Conservation (phyloP, 2,888 invertebrate genomes). For the Trilocha varians region DNA sequence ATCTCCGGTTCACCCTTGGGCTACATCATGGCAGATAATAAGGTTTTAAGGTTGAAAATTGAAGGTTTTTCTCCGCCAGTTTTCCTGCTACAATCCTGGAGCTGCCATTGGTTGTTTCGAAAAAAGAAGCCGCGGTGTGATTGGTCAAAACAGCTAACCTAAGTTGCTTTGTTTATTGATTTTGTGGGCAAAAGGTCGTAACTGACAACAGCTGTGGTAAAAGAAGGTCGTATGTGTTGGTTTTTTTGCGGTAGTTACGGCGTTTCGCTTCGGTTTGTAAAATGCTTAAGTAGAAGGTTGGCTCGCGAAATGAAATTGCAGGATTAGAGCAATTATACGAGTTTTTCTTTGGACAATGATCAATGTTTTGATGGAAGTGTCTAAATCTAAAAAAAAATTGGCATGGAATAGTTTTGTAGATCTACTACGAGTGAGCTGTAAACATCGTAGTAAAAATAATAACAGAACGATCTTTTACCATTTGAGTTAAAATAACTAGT, state of each 20-base stretch:
- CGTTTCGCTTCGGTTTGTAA: constrained; percentile 18
- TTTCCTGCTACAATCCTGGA: constrained; percentile 51
- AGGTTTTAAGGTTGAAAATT: constrained; percentile 58
- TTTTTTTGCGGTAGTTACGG: constrained; percentile 12
- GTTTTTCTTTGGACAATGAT: constrained; percentile 33
- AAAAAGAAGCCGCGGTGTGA: constrained; percentile 61
- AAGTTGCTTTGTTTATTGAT: constrained; percentile 56
- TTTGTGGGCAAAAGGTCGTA: constrained; percentile 48
- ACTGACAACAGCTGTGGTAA: constrained; percentile 19
- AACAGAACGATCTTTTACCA: too few relatives aligned
- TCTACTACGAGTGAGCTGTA: too few relatives aligned
- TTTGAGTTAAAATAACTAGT: too few relatives aligned
- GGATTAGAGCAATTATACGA: constrained; percentile 51
- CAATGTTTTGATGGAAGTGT: constrained; percentile 2
- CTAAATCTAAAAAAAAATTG: not conserved
- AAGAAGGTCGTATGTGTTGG: constrained; percentile 28
- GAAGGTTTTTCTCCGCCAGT: constrained; percentile 36
- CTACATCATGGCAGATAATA: constrained; percentile 74
- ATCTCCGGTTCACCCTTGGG: constrained; percentile 54
- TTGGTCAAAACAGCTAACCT: constrained; percentile 74
- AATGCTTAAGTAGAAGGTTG: constrained; percentile 18
- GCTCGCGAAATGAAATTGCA: constrained; percentile 35
- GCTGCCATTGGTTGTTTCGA: constrained; percentile 68
- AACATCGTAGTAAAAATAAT: too few relatives aligned
- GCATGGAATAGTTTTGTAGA: not conserved